Evolutionary conservation across 2,797 vertebrate species (phyloP).

Genomic region (Rhincodon typus): DNA sequence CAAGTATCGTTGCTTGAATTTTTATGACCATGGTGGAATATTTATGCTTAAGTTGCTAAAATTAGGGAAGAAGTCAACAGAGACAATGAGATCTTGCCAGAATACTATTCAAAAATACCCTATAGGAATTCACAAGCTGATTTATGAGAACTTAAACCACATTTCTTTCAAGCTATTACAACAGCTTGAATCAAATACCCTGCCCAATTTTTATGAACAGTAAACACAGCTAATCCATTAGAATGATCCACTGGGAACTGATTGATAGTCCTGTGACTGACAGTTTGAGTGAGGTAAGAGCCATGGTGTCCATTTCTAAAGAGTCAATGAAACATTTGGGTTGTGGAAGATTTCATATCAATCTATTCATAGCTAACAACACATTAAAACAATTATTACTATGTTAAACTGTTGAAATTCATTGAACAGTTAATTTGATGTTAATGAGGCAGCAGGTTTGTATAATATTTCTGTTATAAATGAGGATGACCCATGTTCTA

Average conservation of each 20-base stretch:
- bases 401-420: background rate
- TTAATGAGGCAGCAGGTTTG: background rate
- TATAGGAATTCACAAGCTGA: background rate
- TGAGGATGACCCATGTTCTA: background rate
- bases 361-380: background rate
- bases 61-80: background rate
- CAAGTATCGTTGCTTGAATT: background rate
- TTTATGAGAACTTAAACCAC: background rate
- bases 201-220: background rate
- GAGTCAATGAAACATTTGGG: background rate
- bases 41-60: background rate
- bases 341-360: background rate
- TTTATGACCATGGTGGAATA: background rate
- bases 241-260: background rate
- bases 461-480: background rate
- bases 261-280: background rate
- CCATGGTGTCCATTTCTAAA: background rate
- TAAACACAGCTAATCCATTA: background rate
- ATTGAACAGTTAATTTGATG: background rate
- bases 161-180: background rate
- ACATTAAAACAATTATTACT: background rate
- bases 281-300: background rate
- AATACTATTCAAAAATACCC: background rate
- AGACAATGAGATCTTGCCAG: background rate
- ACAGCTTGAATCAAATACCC: background rate